Base-by-base conservation (phyloP, 2,888 invertebrate genomes). In the Anoplius nigerrimus region DNA sequence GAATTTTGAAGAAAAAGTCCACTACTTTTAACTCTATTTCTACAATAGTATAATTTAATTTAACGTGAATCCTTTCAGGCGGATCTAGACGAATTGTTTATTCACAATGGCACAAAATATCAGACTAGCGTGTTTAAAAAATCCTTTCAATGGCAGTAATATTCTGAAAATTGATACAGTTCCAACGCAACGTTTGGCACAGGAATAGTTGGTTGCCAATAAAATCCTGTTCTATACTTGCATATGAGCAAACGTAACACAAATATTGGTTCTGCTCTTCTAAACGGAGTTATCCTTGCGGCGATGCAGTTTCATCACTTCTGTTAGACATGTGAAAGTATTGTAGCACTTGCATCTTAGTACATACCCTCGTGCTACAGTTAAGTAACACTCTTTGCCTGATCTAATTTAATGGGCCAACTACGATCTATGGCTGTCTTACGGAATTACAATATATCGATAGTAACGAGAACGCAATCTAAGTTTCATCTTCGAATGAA, bases 351-450 rank as follows among this genome's bases (percentile, higher is more conserved):
- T 75, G 76, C 74, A 70, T 66, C 72, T 79, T 74, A 78, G 79
- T 80, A 81, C 77, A 72, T 69, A 78, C 80, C 74, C 77, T 82
- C 79, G 75, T 79, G 79, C 75, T 75, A 74, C 76, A 78, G 82
- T 86, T 86, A 76, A 74, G 83, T 79, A 86, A 84, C 82, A 80
- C 83, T 85, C 85, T 82, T 85, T 84, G 81, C 82, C 83, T 84
- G 87, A 87, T 87, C 86, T 85, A 86, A 87, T 87, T 87, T 85
- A 87, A 82, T 82, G 82, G 80, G 75, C 82, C 80, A 80, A 82
- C 84, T 87, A 85, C 86, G 86, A 87, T 87, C 85, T 80, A 76
- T 82, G 78, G 80, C 85, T 84, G 83, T 84, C 83, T 82, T 78
- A 63, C 57, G 43, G 76, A 70, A 71, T 82, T 82, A 75, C 82